Conservation (phyloP, 1,140 invertebrate genomes). For the Hyposmocoma kahamanoa region DNA sequence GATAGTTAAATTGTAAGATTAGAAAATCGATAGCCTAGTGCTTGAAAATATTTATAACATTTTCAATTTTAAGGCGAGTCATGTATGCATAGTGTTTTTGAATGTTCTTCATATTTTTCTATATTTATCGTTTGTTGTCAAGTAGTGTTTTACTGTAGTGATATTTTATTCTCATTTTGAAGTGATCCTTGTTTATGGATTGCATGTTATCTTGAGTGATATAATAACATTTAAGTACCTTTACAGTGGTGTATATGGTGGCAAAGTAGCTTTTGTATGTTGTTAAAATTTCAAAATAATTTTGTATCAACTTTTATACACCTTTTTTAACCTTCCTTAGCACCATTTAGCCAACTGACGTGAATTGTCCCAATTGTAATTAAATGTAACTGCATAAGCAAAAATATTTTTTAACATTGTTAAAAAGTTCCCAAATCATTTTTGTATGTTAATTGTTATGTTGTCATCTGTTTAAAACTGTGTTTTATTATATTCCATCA, state of each 20-base stretch:
- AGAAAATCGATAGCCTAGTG: constrained; percentile 23
- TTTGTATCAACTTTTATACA: constrained; percentile 72
- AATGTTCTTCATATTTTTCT: constrained; percentile 14
- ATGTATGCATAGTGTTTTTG: constrained; percentile 8
- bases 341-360: too few relatives aligned
- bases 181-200: constrained; percentile 27
- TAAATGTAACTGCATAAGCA: too few relatives aligned
- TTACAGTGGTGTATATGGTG: constrained; percentile 47
- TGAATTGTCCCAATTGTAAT: too few relatives aligned
- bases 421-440: too few relatives aligned
- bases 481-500: too few relatives aligned
- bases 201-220: constrained; percentile 47
- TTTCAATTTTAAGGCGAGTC: constrained; percentile 25
- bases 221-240: constrained; percentile 51
- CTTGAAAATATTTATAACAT: constrained; percentile 15
- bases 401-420: too few relatives aligned
- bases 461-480: too few relatives aligned
- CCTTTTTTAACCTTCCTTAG: constrained; percentile 69
- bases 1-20: constrained; percentile 29
- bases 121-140: constrained; percentile 21
- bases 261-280: constrained; percentile 70
- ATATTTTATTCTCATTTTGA: constrained; percentile 28
- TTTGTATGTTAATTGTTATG: too few relatives aligned
- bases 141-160: constrained; percentile 17
- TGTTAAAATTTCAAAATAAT: constrained; percentile 69